These are phyloP conservation scores for Neocrepidodera transversa DNA, from an alignment of 2,888 invertebrate species.

Conservation along the genomic window DNA sequence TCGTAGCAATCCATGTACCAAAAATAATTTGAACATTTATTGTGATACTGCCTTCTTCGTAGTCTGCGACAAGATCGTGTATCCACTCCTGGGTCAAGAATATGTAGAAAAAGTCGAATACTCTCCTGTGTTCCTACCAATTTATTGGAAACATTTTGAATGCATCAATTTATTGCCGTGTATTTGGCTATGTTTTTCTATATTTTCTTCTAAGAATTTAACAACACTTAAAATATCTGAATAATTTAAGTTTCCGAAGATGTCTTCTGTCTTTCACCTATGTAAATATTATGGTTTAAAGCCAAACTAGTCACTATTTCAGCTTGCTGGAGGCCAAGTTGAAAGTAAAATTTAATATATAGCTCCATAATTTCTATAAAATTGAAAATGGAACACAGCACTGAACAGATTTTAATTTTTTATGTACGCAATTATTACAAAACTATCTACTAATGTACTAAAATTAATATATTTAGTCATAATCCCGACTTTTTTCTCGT, in stretches of 20 bases:
- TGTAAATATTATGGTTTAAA: not conserved
- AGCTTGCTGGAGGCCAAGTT: too few relatives aligned
- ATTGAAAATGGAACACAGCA: too few relatives aligned
- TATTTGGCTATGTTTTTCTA: slow-evolving; percentile 15
- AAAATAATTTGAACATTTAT: slow-evolving; percentile 32
- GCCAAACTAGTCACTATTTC: too few relatives aligned
- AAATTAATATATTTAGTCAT: too few relatives aligned
- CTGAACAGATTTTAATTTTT: too few relatives aligned
- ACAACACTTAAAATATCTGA: slow-evolving; percentile 15
- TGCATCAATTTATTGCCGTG: slow-evolving; percentile 11
- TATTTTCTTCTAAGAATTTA: slow-evolving; percentile 7
- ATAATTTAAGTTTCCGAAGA: slow-evolving; percentile 1
- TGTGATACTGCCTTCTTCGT: slow-evolving; percentile 17
- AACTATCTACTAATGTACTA: too few relatives aligned
- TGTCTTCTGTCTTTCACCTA: slow-evolving; percentile 9
- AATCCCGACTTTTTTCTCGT: too few relatives aligned
- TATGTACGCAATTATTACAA: too few relatives aligned
- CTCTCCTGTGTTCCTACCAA: slow-evolving; percentile 7
- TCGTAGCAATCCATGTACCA: slow-evolving; percentile 36
- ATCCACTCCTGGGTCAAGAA: slow-evolving; percentile 8
- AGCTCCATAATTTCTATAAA: too few relatives aligned
- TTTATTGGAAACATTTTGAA: slow-evolving; percentile 1
- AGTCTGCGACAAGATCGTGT: slow-evolving; percentile 7
- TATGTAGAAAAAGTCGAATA: not conserved
- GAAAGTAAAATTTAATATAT: too few relatives aligned